These are phyloP conservation scores for Eublepharis macularius DNA, from an alignment of 2,113 vertebrate genomes.

Conservation along the genomic window DNA sequence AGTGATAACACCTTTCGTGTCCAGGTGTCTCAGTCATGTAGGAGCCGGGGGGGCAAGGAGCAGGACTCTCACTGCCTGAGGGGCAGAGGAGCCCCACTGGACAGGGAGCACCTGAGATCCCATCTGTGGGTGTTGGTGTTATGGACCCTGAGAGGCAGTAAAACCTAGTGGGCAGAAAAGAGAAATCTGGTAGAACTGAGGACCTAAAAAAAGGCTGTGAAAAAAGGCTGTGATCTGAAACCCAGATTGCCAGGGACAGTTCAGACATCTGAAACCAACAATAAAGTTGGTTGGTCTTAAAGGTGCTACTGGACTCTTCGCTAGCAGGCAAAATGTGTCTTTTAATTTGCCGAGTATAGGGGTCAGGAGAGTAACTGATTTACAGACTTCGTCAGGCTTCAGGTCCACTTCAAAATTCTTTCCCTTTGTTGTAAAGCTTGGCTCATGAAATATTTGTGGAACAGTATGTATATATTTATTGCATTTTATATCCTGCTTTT, in stretches of 20 bases:
- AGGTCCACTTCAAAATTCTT: too few species aligned
- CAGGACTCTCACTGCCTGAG: conserved; percentile 70
- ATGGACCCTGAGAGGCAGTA: conserved; percentile 72
- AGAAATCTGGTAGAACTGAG: background rate
- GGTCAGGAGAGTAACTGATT: too few species aligned
- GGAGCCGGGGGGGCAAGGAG: conserved; percentile 79
- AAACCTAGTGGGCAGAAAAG: conserved; percentile 51
- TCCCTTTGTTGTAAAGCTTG: too few species aligned
- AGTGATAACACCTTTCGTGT: conserved; percentile 74
- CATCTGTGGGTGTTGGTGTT: conserved; percentile 70
- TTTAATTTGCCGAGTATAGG: too few species aligned
- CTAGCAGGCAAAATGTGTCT: too few species aligned
- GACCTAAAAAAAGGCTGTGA: background rate
- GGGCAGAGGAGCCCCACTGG: conserved; percentile 79
- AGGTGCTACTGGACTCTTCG: too few species aligned
- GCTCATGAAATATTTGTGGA: too few species aligned
- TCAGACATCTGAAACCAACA: background rate
- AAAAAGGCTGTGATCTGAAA: background rate
- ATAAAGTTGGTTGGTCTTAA: too few species aligned
- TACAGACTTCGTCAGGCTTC: too few species aligned
- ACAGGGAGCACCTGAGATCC: conserved; percentile 77
- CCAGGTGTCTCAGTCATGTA: conserved; percentile 70
- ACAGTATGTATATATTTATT: too few species aligned
- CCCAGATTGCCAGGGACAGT: background rate
- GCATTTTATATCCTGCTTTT: too few species aligned